Evolutionary conservation across 2,888 invertebrate species (phyloP).

Genomic region (Hybos culiciformis): DNA sequence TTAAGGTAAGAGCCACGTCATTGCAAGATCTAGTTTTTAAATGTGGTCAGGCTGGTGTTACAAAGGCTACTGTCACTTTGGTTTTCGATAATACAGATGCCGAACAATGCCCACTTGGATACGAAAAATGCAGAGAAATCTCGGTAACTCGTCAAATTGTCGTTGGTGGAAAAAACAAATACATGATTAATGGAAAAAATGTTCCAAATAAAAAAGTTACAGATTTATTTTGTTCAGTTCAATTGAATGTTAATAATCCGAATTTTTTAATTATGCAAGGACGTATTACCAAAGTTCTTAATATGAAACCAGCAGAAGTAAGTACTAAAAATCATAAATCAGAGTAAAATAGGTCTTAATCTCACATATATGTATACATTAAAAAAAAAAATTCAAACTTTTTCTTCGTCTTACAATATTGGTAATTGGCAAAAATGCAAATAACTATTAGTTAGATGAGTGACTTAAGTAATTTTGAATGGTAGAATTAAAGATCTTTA

Average conservation of each 20-base stretch:
- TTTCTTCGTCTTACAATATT: too few relatives aligned
- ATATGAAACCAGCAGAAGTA: conserved; percentile 96
- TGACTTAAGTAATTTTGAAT: too few relatives aligned
- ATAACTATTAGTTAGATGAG: too few relatives aligned
- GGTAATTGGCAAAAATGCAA: too few relatives aligned
- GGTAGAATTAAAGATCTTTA: too few relatives aligned
- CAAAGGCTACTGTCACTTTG: conserved; percentile 89
- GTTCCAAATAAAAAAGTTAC: conserved; percentile 82
- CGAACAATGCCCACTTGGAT: conserved; percentile 74
- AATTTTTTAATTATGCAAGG: conserved; percentile 99
- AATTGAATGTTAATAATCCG: conserved; percentile 97
- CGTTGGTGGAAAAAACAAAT: conserved; percentile 82
- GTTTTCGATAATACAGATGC: conserved; percentile 85
- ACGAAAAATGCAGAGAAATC: conserved; percentile 81
- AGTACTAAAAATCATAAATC: conserved; percentile 12
- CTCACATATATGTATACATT: not conserved
- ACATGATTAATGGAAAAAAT: conserved; percentile 82
- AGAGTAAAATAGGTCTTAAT: not conserved
- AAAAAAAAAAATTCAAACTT: not conserved
- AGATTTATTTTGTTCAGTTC: conserved; percentile 92
- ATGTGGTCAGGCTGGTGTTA: conserved; percentile 90
- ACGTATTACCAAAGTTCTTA: conserved; percentile 93
- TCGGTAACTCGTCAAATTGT: conserved; percentile 77
- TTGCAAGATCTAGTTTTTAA: conserved; percentile 96
- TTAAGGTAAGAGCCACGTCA: conserved; percentile 77